Base-by-base conservation (phyloP, 2,888 invertebrate species). In the Microctonus brassicae region DNA sequence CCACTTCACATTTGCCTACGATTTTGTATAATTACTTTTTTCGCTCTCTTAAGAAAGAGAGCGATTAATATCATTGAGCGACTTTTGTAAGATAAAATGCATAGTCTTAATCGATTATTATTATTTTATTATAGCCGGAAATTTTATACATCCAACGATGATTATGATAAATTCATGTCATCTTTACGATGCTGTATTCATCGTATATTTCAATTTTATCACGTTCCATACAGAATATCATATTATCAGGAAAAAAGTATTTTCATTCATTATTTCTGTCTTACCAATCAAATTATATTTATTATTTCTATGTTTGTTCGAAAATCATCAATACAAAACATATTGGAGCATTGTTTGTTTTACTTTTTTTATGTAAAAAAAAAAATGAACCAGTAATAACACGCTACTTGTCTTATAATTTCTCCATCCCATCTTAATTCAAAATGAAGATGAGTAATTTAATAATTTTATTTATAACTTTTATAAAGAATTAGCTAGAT, bases 161-260 rank as follows among this genome's bases (percentile, higher is more conserved):
- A 20, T 6, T 10, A 20, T 26, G 70, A 70, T n/a, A 68, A 53
- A 63, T 61, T 73, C 70, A 68, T 69, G 73, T 73, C 79, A 29
- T 81, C 78, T 69, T 74, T 71, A 36, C 79, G 79, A 75, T 79
- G 78, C 67, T 78, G 80, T 67, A 77, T 84, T 76, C 81, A 77
- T 77, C 80, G 81, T 72, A 81, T 80, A 73, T 81, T 84, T 69
- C 82, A 86, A 82, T 88, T 85, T 75, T 88, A 88, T 73, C 88
- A 88, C 79, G 81, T 88, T 75, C 88, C 87, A 58, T 88, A 88
- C 78, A 87, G 88, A 80, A 86, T 88, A 88, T 69, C 63, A 63
- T 22, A 58, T 13, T 66, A 3, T 24, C 53, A 13, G 24, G 5
- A 4, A 13, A 24, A 24, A 4, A 13, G n/a, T n/a, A n/a, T n/a